These are phyloP conservation scores for Hycleus phaleratus DNA, from an alignment of 1,140 invertebrate genomes.

Conservation along the genomic window DNA sequence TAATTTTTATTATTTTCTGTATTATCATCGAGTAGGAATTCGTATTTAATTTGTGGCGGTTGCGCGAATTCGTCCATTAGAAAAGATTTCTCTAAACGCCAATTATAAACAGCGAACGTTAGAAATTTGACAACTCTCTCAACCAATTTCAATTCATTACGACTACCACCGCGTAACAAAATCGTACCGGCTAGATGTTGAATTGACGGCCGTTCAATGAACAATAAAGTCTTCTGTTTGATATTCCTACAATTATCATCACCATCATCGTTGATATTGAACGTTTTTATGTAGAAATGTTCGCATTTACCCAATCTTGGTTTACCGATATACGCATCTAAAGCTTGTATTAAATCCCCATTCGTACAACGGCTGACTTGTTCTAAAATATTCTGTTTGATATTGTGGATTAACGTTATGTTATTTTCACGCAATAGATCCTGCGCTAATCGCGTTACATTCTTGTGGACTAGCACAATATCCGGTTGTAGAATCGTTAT, in stretches of 20 bases:
- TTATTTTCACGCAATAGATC: conserved; percentile 71
- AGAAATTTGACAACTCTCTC: conserved; percentile 76
- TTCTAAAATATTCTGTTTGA: conserved; percentile 78
- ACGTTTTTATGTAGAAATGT: conserved; percentile 71
- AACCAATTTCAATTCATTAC: conserved; percentile 69
- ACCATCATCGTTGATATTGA: conserved; percentile 46
- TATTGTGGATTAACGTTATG: conserved; percentile 82
- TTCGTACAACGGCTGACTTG: conserved; percentile 74
- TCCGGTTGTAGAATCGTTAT: conserved; percentile 79
- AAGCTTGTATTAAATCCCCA: conserved; percentile 80
- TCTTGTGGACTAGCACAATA: conserved; percentile 83
- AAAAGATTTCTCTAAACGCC: conserved; percentile 84
- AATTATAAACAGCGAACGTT: conserved; percentile 84
- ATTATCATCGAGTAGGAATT: conserved; percentile 36
- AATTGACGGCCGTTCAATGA: conserved; percentile 82
- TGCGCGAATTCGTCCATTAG: conserved; percentile 59
- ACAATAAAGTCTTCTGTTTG: conserved; percentile 76
- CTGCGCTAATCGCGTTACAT: conserved; percentile 82
- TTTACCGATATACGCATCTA: conserved; percentile 79
- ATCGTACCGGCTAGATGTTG: conserved; percentile 84
- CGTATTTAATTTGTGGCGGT: conserved; percentile 40
- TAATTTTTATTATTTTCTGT: conserved; percentile 23
- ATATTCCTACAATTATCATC: conserved; percentile 6
- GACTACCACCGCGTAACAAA: conserved; percentile 69
- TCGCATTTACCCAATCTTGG: conserved; percentile 82